Evolutionary conservation across 2,797 vertebrate species (phyloP).

Genomic region (Meriones psammophilus): DNA sequence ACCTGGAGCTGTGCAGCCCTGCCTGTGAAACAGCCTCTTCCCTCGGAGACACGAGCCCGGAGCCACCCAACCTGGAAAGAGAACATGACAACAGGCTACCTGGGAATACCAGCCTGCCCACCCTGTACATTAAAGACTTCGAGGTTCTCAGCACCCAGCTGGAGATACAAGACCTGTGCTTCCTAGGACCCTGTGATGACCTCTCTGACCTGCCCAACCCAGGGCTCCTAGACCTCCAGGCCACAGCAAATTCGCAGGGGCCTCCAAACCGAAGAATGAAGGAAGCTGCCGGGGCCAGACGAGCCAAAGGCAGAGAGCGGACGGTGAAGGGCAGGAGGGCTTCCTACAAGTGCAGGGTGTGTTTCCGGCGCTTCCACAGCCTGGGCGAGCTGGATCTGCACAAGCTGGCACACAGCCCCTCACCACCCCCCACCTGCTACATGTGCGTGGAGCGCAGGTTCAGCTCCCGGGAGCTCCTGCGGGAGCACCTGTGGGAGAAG

Average conservation of each 20-base stretch:
- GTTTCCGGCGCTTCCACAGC: slow-evolving; percentile 97
- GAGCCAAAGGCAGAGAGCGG: slow-evolving; percentile 87
- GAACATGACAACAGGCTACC: slow-evolving; percentile 81
- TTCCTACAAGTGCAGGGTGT: slow-evolving; percentile 98
- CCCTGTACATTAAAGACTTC: slow-evolving; percentile 91
- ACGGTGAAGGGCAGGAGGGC: slow-evolving; percentile 93
- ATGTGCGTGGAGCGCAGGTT: slow-evolving; percentile 99
- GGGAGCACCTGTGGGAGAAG: slow-evolving; percentile 97
- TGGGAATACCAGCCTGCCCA: slow-evolving; percentile 61
- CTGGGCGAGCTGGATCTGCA: slow-evolving; percentile 97
- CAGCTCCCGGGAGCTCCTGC: slow-evolving; percentile 96
- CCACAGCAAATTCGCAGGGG: slow-evolving; percentile 38
- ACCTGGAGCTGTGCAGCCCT: slow-evolving; percentile 83
- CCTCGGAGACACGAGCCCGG: slow-evolving; percentile 62
- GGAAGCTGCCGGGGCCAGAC: slow-evolving; percentile 86
- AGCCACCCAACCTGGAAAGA: slow-evolving; percentile 82
- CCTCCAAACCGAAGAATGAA: slow-evolving; percentile 86
- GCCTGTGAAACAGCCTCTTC: slow-evolving; percentile 82
- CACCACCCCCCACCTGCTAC: slow-evolving; percentile 98
- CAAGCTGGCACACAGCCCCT: slow-evolving; percentile 96
- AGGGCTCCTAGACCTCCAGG: slow-evolving; percentile 47
- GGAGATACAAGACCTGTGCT: slow-evolving; percentile 92
- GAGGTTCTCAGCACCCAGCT: slow-evolving; percentile 92
- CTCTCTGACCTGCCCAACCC: slow-evolving; percentile 80
- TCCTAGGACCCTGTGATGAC: slow-evolving; percentile 90